Base-by-base conservation (phyloP, 2,888 invertebrate genomes). In the Miltochrista miniata region DNA sequence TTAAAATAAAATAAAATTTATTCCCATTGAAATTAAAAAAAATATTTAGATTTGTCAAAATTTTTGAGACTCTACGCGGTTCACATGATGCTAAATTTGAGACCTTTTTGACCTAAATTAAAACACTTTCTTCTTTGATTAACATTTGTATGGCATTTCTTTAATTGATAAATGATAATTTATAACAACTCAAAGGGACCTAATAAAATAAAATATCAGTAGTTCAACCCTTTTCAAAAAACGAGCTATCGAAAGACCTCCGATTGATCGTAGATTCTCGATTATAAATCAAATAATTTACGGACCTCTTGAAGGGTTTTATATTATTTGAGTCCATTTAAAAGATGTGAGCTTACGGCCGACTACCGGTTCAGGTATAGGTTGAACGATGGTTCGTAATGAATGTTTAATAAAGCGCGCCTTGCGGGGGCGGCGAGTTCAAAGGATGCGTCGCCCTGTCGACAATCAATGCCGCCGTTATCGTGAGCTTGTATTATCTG, bases 401-500 rank as follows among this genome's bases (percentile, higher is more conserved):
- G 82, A 84, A 83, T 78, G 79, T 79, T 80, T 83, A 83, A 83
- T 83, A 81, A 74, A 78, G 76, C 65, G 76, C 79, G 68, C 75
- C 76, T 79, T 71, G 79, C 74, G 75, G 76, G 70, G 76, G 76
- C 88, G 89, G 88, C 74, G 67, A 75, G 81, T 82, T 87, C 81
- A 90, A 90, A 87, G 77, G 66, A 74, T 71, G 72, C 72, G 72
- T 64, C 57, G 59, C 59, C 73, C 60, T 56, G 60, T 57, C 56
- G 54, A 53, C 72, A 76, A 81, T 86, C 85, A 88, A 87, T 85
- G 87, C 80, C 81, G 84, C 74, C 81, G 77, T 83, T 85, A 85
- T 85, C 84, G 76, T 69, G 80, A 76, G 81, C 85, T 83, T 76
- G 78, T 79, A 76, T 79, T 81, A 80, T 79, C 77, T 68, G 58